A percentile compares a stretch with the other conserved stretches of the same genome.
Evolutionary conservation across 2,888 invertebrate genomes (phyloP).

Genomic region (Eilema griseolum): DNA sequence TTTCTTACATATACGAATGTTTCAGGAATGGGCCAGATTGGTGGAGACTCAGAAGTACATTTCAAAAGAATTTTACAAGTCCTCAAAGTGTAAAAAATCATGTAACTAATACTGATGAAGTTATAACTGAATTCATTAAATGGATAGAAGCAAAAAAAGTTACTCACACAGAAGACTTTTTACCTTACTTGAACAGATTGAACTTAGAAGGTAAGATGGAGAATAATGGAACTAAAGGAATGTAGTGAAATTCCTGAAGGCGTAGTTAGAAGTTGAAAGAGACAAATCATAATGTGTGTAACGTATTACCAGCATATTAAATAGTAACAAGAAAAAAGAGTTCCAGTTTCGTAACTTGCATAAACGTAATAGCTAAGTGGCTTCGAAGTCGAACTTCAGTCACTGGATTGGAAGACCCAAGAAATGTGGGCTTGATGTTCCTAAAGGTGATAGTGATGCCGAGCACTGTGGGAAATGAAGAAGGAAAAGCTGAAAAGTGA

Average conservation of each 20-base stretch:
- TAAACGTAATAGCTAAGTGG: no score
- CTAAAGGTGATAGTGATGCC: background rate
- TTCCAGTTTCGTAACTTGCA: no score
- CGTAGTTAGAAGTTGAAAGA: background rate
- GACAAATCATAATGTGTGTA: background rate
- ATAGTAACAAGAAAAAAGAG: no score
- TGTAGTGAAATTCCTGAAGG: background rate
- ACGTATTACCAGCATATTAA: background rate
- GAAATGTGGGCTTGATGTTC: no score
- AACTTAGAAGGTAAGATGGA: conserved; percentile 91
- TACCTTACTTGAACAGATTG: conserved; percentile 90
- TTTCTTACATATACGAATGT: conserved; percentile 4
- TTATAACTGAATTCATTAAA: conserved; percentile 89
- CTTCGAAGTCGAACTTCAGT: no score
- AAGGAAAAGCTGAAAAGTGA: no score
- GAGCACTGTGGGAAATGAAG: background rate
- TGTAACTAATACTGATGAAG: conserved; percentile 88
- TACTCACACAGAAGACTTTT: conserved; percentile 85
- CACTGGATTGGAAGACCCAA: no score
- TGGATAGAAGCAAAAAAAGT: conserved; percentile 68
- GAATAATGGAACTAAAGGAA: background rate
- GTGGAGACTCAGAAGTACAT: conserved; percentile 92
- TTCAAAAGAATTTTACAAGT: conserved; percentile 93
- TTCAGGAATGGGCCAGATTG: conserved; percentile 94
- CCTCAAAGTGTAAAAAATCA: conserved; percentile 90